Evolutionary conservation across 35 echinoderm and acorn worm species (phyloP), one percentile per base, ranked within the genome.

Genomic region (Ptychodera flava): DNA sequence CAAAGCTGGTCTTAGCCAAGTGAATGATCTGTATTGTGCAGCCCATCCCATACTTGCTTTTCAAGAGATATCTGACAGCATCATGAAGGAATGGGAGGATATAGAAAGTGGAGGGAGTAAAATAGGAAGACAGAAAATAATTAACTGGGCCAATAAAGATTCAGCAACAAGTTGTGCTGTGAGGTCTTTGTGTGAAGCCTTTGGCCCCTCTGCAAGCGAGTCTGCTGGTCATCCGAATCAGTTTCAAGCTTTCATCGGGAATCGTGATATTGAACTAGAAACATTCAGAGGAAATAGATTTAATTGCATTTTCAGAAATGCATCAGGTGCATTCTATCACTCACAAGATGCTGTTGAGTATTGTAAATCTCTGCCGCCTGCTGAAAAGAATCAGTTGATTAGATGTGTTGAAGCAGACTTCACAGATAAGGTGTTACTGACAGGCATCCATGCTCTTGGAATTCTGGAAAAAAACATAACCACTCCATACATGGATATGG

Each of bases 21-120:
- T 93, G 14, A 93, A 90, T 33, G 85, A 92, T 80, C 29, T 92
- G 29, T 92, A 92, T 83, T 92, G 91, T 85, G 87, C 86, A 0
- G 84, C 88, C 33, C 92, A 89, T 84, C 79, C 89, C 6, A 45
- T 93, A 15, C 75, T 93, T 28, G 89, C 89, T 34, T 78, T 93
- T 15, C 92, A 93, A 64, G 92, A 93, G 32, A 89, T 87, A 84
- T 1, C 33, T 34, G 29, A 80, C 35, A 34, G 92, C 87, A 86
- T 82, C 89, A 36, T 82, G 0, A 84, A 84, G 16, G 82, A 84
- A 36, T 84, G 93, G 93, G 93, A 94, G 86, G 83, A 79, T 32
- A 78, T 88, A 0, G 89, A 94, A 35, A 80, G 79, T 31, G 45
- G 52, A 28, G 80, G 82, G 29, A 80, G 77, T 0, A 94, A 91